Base-by-base conservation (phyloP, 2,888 invertebrate species). In the Eudasyphora cyanicolor region DNA sequence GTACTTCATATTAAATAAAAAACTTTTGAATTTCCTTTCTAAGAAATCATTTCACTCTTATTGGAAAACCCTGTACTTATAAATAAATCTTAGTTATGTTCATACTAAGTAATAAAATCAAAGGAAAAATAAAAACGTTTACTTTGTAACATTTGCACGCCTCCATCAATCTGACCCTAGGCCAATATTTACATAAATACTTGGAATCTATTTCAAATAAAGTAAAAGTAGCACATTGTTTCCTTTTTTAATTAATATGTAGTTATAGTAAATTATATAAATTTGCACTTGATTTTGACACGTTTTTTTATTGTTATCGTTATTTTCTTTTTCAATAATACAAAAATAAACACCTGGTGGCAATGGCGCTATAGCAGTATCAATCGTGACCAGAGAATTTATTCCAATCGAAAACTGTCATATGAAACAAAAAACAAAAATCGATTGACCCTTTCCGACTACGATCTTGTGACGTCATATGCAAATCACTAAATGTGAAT, bases 211-310 rank as follows among this genome's bases (percentile, higher is more conserved):
- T n/a, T n/a, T n/a, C n/a, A 12, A 57, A 57, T 8, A 27, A 57
- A 57, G 57, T 57, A 57, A 57, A 57, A 24, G 57, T 57, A 45
- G n/a, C 2, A 1, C 8, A 57, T 57, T 24, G 35, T 64, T 64
- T 19, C 32, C 14, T 24, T n/a, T 62, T 17, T 62, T 32, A 1
- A 64, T 38, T 64, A 19, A 35, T 32, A n/a, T n/a, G n/a, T n/a
- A 64, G 38, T 32, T 38, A 32, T 19, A 19, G 38, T 64, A 64
- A 64, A 64, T 64, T 64, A 64, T 38, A 64, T 17, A 64, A 35
- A 64, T 35, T 64, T 81, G 84, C 29, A 42, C 78, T 84, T 81
- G 78, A 78, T 84, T 71, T 8, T 32, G 24, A 38, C 71, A 71
- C 32, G 71, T 29, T 51, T 29, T 21, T 27, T 49, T 29, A 17